Conservation (phyloP, 2,888 invertebrate species). For the Helleia helle region DNA sequence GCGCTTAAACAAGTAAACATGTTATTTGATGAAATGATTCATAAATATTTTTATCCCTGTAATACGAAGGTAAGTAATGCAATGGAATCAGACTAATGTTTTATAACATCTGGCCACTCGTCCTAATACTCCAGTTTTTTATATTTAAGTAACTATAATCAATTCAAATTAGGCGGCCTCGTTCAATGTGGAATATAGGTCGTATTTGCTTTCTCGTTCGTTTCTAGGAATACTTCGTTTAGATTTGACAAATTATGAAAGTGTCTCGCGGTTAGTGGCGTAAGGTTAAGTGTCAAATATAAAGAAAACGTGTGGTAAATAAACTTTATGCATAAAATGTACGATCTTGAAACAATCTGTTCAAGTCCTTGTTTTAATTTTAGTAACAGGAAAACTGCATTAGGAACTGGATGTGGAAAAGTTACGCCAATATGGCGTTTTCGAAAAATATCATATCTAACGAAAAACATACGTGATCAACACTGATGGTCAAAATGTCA, state of each 20-base stretch:
- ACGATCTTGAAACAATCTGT: neutral
- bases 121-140: conserved; percentile 24
- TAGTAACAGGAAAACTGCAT: neutral
- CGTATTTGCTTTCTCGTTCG: conserved; percentile 49
- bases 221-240: conserved; percentile 54
- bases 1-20: too few species aligned
- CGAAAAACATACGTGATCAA: neutral
- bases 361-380: conserved; percentile 3
- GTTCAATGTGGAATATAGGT: conserved; percentile 41
- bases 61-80: neutral
- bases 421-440: neutral
- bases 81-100: conserved; percentile 11
- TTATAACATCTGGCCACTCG: conserved; percentile 11
- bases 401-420: neutral
- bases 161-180: conserved; percentile 19
- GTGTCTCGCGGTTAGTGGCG: conserved; percentile 11
- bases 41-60: neutral
- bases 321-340: neutral
- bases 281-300: neutral
- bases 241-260: conserved; percentile 50
- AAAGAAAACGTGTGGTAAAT: neutral
- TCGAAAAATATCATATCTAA: neutral
- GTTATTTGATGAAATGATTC: too few species aligned
- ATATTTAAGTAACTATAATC: conserved; percentile 23
- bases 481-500: too few species aligned